Evolutionary conservation across 2,888 invertebrate genomes (phyloP), one percentile per base, ranked within the genome.

Genomic region (Cyrtodaria siliqua): DNA sequence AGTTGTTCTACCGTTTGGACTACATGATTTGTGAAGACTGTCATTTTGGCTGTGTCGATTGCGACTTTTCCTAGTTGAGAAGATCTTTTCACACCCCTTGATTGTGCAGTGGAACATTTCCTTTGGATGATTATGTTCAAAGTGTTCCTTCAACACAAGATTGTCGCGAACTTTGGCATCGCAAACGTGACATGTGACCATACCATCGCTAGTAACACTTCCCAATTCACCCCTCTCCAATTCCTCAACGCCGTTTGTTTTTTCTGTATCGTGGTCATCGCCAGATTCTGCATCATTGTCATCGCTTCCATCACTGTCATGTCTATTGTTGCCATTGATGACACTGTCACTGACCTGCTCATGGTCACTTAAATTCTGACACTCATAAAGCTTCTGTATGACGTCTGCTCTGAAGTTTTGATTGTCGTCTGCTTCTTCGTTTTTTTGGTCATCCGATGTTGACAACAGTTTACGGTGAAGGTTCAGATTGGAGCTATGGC

Each of bases 401-500:
- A 80, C 61, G 47, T 82, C 79, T 56, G 82, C 82, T 71, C 73
- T 52, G 29, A 79, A 73, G 40, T 82, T 82, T 55, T 82, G 79
- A 66, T 77, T 79, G 56, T 76, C 77, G 42, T 79, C 79, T 38
- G 75, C 55, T 56, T 82, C 79, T 29, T 71, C 66, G 12, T 62
- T 52, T 20, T 70, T 66, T 1, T 29, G 62, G n/a, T 70, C 60
- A 18, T 84, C 75, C 9, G 87, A 73, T 20, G 90, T 90, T 12
- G 91, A 89, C 61, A 98, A 93, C 66, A 98, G 94, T 93, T 98
- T 98, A 83, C 97, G 95, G 91, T 99, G 98, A 44, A 99, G 94
- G 92, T 96, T 98, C 67, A 96, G 94, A 92, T 99, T 98, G 20
- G 97, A 96, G 91, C 97, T 97, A 93, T 99, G 98, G 1, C 97